Evolutionary conservation across 2,888 invertebrate species (phyloP), one percentile per base, ranked within the genome.

Genomic region (Stenolophus ochropezus): DNA sequence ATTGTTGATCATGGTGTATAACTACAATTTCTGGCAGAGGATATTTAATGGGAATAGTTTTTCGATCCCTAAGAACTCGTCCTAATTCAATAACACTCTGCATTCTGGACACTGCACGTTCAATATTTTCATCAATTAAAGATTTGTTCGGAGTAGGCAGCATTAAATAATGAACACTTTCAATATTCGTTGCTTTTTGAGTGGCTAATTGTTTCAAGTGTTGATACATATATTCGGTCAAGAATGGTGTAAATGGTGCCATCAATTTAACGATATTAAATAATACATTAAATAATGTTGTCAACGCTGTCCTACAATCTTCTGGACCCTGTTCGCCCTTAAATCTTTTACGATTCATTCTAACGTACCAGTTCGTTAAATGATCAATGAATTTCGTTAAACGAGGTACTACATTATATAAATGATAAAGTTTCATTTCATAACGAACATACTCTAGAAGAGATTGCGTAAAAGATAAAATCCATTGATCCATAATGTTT

Each of bases 291-390:
- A 95, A 98, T 6, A 99, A 91, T 0, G 98, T 97, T 84, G 96
- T 94, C 79, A 99, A 89, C 0, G 98, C 97, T 81, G 93, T 91
- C 83, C 93, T 92, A 86, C 97, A 96, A 87, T 99, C 98, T 25
- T 93, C 91, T 1, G 91, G 87, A 0, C 97, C 96, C 84, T 91
- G 91, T 87, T 98, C 98, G 51, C 98, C 98, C 91, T 98, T 99
- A 83, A 99, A 93, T 74, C 99, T 92, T 86, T 94, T 96, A 81
- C 99, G 93, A 89, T 99, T 99, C 94, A 99, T 96, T 83, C 99
- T 92, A 33, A 99, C 98, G 88, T 99, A 99, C 98, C 98, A 98
- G 89, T 99, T 99, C 25, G 99, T 99, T 2, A 99, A 92, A 87
- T 98, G 96, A 87, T 99, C 98, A 84, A 99, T 97, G 89, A 97